Evolutionary conservation across 2,113 vertebrate genomes (phyloP).

Genomic region (Apteryx owenii): DNA sequence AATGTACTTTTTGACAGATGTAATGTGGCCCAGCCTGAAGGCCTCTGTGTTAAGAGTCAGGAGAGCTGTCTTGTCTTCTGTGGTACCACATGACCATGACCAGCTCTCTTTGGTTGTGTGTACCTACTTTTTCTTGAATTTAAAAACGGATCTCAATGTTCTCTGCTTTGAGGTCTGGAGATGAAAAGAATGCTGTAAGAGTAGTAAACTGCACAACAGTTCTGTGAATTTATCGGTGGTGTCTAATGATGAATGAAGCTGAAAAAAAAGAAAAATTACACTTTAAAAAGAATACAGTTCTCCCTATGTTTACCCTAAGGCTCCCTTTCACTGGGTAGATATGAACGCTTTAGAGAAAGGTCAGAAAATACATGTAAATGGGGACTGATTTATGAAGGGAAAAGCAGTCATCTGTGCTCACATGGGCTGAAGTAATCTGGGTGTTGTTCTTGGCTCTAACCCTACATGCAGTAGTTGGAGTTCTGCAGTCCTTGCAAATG

Average conservation of each 20-base stretch:
- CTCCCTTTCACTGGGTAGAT: background rate
- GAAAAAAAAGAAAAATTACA: background rate
- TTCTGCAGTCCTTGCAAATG: background rate
- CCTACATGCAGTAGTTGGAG: accelerated
- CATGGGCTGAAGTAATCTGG: background rate
- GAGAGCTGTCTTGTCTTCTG: background rate
- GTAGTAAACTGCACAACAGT: background rate
- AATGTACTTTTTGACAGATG: background rate
- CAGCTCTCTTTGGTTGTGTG: background rate
- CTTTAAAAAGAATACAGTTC: background rate
- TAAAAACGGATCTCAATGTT: background rate
- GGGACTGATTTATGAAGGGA: background rate
- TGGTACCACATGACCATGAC: background rate
- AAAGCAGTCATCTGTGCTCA: background rate
- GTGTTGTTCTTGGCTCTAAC: background rate
- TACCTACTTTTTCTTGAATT: background rate
- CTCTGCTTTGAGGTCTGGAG: background rate
- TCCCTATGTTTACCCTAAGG: background rate
- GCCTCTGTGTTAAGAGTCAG: background rate
- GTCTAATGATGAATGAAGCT: background rate
- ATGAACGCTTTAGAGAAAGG: background rate
- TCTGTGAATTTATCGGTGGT: background rate
- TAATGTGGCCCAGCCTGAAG: background rate
- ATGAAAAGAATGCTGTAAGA: background rate
- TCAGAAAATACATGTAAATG: background rate